Base-by-base conservation (phyloP, 2,797 vertebrate genomes). In the Holocentrus rufus region DNA sequence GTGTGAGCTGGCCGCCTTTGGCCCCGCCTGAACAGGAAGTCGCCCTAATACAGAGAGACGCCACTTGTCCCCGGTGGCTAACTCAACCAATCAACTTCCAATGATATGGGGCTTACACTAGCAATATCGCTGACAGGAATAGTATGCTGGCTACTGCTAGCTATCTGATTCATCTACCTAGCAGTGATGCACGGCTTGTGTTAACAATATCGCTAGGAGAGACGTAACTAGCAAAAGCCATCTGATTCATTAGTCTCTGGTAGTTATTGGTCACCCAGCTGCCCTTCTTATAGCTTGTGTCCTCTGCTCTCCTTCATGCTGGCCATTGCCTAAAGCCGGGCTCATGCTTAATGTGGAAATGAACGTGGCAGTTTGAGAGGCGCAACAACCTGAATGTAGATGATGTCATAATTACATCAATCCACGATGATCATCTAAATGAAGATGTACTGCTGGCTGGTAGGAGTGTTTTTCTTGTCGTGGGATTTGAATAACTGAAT, bases 81-180 rank as follows among this genome's bases (percentile, higher is more conserved):
- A 64, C 66, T 44, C 58, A 84, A 80, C 84, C 65, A 85, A 91
- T 91, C 86, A 83, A 83, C 82, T 77, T 17, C 63, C 69, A 67
- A 72, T 89, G 90, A 91, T 91, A 91, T 72, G 80, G 44, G 78
- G 84, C 84, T 83, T 68, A 74, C 65, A 65, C 77, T 68, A 71
- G 84, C 44, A 73, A 88, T 85, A 69, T 66, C 1, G 80, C 85
- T 85, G 71, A 79, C 79, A 81, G 89, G 82, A 85, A 87, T 68
- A 69, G 36, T 76, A 69, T 65, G n/a, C 63, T 46, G 72, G 70
- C 53, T 47, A 85, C 84, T 84, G 78, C 65, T 8, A 70, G 90
- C 86, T 30, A 80, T 90, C 88, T 90, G 91, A 93, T 86, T 92
- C 91, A 91, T 67, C 76, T 80, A 83, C 81, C 91, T 71, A 70